Base-by-base conservation (phyloP, 2,888 invertebrate species). In the Oxytorus armatus region DNA sequence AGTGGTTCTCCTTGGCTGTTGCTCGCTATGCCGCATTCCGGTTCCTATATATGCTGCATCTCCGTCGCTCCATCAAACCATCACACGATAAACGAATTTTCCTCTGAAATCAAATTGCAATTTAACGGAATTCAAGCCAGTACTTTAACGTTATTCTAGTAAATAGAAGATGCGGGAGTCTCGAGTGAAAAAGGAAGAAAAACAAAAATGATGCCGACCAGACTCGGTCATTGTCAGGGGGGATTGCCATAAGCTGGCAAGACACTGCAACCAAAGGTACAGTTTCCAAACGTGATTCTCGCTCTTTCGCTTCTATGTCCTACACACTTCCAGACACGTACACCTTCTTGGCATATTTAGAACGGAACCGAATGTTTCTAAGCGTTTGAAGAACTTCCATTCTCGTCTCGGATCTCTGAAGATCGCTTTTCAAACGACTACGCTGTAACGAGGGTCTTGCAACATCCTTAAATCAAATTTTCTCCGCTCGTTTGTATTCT, bases 1-100 rank as follows among this genome's bases (percentile, higher is more conserved):
- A 90, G 90, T 87, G 86, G 90, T 89, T 90, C 88, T 89, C 90
- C 90, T 90, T 90, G 90, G 87, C 82, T 83, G 81, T 86, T 89
- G 59, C 75, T 76, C 76, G 70, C 70, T 66, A 66, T 79, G 89
- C 87, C 88, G 89, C 90, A 90, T 90, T 90, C 90, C 90, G 84
- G 86, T 86, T 87, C 87, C 83, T 78, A 76, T 72, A 72, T 68
- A 59, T 3, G 77, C 85, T 87, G 86, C 85, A 87, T 88, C 88
- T 86, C 69, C 75, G 39, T 11, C 55, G 65, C 25, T 55, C 53
- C 11, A 29, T 65, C 57, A 63, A 77, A 11, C 57, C 74, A 44
- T 44, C 57, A 25, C 42, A 36, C 11, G 16, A 18, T 33, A 55
- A 29, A 29, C 29, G 29, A 29, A 29, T 29, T 5, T 29, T 29